Conservation (phyloP, 2,888 invertebrate genomes). For the Caenorhabditis doughertyi region DNA sequence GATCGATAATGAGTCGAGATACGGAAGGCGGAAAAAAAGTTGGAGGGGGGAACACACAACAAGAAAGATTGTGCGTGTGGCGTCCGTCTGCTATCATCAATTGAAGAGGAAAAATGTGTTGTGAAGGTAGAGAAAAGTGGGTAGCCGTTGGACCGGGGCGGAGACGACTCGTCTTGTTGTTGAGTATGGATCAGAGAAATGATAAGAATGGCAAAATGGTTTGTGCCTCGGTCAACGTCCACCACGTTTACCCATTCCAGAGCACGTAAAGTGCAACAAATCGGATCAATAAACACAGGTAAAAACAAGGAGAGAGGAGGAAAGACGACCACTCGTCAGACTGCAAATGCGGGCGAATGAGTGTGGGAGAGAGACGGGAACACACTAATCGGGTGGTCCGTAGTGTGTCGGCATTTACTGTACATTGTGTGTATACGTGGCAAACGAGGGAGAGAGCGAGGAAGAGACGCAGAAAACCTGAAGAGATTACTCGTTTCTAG, state of each 20-base stretch:
- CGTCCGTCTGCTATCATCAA: slow-evolving; percentile 57
- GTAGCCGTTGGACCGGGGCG: slow-evolving; percentile 42
- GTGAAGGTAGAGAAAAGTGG: slow-evolving; percentile 45
- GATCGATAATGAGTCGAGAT: slow-evolving; percentile 10
- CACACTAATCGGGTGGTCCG: slow-evolving; percentile 18
- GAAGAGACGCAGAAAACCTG: slow-evolving; percentile 32
- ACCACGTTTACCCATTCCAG: slow-evolving; percentile 12
- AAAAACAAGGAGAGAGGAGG: neutral
- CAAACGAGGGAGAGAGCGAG: slow-evolving; percentile 6
- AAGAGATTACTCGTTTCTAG: neutral
- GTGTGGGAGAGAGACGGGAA: neutral
- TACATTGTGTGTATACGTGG: slow-evolving; percentile 18
- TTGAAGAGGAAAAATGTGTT: slow-evolving; percentile 42
- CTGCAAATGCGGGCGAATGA: slow-evolving; percentile 7
- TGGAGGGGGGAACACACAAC: slow-evolving; percentile 42
- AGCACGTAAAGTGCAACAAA: neutral
- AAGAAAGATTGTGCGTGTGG: slow-evolving; percentile 41
- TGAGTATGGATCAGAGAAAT: slow-evolving; percentile 48
- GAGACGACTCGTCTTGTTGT: slow-evolving; percentile 52
- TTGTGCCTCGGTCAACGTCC: slow-evolving; percentile 21
- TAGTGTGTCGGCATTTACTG: slow-evolving; percentile 13
- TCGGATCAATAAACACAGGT: neutral
- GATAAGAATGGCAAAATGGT: slow-evolving; percentile 37
- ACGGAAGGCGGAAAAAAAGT: slow-evolving; percentile 13
- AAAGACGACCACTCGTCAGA: neutral